These are phyloP conservation scores for Aspidiotus rigidus DNA, from an alignment of 2,888 invertebrate genomes.

Conservation along the genomic window DNA sequence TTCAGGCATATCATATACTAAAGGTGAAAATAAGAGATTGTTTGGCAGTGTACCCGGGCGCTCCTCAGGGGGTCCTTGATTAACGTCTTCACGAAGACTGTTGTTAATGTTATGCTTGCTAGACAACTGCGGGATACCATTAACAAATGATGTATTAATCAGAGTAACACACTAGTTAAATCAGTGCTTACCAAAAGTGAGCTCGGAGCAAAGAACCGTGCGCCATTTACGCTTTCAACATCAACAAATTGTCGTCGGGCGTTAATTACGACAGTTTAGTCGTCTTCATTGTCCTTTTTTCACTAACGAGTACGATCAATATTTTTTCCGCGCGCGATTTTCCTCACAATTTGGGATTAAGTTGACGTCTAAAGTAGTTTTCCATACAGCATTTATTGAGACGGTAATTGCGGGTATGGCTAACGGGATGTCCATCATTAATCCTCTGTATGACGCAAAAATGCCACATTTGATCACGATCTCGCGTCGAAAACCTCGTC, in stretches of 20 bases:
- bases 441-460: no score
- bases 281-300: background rate
- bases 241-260: no score
- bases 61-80: conserved; percentile 33
- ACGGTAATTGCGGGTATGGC: no score
- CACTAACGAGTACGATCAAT: background rate
- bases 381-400: no score
- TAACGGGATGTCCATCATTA: no score
- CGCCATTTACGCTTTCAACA: background rate
- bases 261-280: no score
- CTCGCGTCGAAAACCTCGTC: no score
- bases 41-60: conserved; percentile 29
- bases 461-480: no score
- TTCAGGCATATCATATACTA: conserved; percentile 9
- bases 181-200: conserved; percentile 25
- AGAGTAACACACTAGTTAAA: conserved; percentile 28
- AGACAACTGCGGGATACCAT: conserved; percentile 33
- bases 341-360: no score
- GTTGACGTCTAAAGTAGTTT: no score
- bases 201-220: background rate
- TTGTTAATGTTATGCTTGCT: conserved; percentile 32
- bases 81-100: conserved; percentile 33
- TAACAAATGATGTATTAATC: conserved; percentile 34
- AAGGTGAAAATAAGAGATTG: conserved; percentile 21
- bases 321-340: no score